These are phyloP conservation scores for Semaprochilodus insignis DNA, from an alignment of 2,797 vertebrate species.

Conservation along the genomic window DNA sequence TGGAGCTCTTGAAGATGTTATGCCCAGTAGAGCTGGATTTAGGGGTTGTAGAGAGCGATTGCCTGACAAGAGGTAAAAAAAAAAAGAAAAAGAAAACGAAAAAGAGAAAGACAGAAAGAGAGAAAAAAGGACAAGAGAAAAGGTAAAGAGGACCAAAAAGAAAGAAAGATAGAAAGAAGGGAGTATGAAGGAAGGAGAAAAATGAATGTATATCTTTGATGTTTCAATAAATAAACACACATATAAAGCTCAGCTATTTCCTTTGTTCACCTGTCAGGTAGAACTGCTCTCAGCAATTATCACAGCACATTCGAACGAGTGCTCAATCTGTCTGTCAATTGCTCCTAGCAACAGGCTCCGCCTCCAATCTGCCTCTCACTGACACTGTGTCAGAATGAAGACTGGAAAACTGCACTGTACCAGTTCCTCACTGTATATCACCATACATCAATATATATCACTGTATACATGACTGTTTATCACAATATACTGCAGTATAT, in stretches of 20 bases:
- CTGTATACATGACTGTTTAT: too few species aligned
- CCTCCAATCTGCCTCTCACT: constrained; percentile 1
- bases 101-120: constrained; percentile 20
- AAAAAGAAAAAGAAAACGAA: constrained; percentile 10
- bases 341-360: neutral
- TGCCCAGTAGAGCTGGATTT: neutral
- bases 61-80: neutral
- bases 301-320: neutral
- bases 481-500: too few species aligned
- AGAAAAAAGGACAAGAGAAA: constrained; percentile 6
- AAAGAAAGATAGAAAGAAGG: constrained; percentile 31
- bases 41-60: neutral
- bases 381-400: neutral
- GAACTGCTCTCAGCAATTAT: neutral
- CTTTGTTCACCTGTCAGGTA: neutral
- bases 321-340: neutral
- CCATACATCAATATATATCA: too few species aligned
- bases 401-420: too few species aligned
- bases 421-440: too few species aligned
- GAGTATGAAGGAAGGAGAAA: neutral
- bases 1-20: constrained; percentile 26
- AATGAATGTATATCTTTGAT: neutral
- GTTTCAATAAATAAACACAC: too few species aligned
- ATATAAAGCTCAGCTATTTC: neutral
- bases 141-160: constrained; percentile 1